Evolutionary conservation across 2,797 vertebrate genomes (phyloP), one percentile per base, ranked within the genome.

Genomic region (Karalla daura): DNA sequence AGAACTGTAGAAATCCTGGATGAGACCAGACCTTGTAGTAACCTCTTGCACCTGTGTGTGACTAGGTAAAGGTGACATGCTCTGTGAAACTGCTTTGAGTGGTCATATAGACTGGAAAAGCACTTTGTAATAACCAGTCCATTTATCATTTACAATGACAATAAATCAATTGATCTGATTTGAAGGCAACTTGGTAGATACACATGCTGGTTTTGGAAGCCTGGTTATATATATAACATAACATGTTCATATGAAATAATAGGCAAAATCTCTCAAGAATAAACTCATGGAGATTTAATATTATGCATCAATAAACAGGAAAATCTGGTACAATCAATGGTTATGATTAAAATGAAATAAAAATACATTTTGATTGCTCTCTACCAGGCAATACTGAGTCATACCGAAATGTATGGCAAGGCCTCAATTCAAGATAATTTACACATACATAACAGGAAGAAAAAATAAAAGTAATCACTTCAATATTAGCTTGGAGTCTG

Each of bases 271-370:
- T 52, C 6, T 5, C 65, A 61, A 63, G 45, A 83, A 82, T 91
- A 91, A 92, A 93, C 90, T 94, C 87, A 75, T 87, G 83, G 92
- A 94, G 91, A 94, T 95, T 96, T 97, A 95, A 96, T 96, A 95
- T 94, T 95, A 84, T 88, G 85, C 92, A 94, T 88, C 86, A 94
- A 92, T 89, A 91, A 89, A 90, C 94, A 94, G 76, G 86, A 89
- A 91, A 86, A 86, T 85, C 72, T 84, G 79, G 86, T 93, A 93
- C 94, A 95, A 94, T 92, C 91, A 94, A 93, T 86, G 87, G 86
- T 95, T 95, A 95, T 93, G 94, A 93, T 94, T 89, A 87, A 80
- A 91, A 85, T 73, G 56, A 90, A 89, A 93, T 91, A 94, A 94
- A 92, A 94, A 90, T 83, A 92, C 90, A 89, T 91, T 88, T 92